Evolutionary conservation across 1,140 invertebrate species (phyloP), one percentile per base, ranked within the genome.

Genomic region (Ips nitidus): DNA sequence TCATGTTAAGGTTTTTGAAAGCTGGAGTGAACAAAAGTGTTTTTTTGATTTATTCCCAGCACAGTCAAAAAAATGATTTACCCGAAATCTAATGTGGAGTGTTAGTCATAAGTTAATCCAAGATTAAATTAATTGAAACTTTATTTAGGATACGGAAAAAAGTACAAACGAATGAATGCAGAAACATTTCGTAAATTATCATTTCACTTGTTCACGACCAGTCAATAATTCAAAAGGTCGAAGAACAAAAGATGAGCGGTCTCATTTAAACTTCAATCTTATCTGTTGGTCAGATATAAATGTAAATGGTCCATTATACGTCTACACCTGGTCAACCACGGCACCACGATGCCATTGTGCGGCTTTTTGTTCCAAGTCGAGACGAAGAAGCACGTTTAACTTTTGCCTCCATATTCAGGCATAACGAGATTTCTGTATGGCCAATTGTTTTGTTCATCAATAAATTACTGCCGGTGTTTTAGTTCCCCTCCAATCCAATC

Each of bases 261-360:
- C 7, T 22, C 45, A 50, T 50, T 50, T 50, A 50, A 50, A 50
- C 45, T 50, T 50, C 45, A 6, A 50, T 50, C 45, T 50, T 50
- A 50, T 8, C 22, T 22, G 22, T 22, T 22, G 22, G 3, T 6
- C 45, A 50, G 45, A 50, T 50, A 50, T 50, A 50, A 50, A 50
- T 50, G 45, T 50, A 50, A 50, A 50, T 50, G 45, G 6, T 22
- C 45, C 45, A 50, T 50, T 50, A 50, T 50, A 50, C 45, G 45
- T 50, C 45, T 22, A 50, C 45, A 50, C 45, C 45, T 50, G 45
- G 45, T 50, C 6, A 50, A 50, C 45, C 45, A 50, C 45, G 45
- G 45, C 45, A 50, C 45, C 45, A 50, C 45, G 3, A 50, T 8
- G 7, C 45, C 45, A 50, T 50, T 50, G 45, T 50, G 45, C 22